phyloP scores from a whole-genome alignment of 2,888 invertebrate species.

The Metacarcinus magister region DNA sequence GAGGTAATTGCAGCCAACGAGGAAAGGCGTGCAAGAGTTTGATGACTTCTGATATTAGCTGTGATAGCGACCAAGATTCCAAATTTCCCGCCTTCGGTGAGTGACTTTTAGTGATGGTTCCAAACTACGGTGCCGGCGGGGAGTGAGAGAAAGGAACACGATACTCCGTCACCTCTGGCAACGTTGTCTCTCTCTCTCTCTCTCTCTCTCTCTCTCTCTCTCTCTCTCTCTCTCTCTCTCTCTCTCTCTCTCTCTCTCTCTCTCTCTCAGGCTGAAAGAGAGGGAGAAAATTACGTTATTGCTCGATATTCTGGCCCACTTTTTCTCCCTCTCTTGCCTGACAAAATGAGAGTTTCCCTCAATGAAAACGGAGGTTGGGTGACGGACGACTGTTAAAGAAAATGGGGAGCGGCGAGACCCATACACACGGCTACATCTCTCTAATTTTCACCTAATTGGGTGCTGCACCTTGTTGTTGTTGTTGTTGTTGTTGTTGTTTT shows the following conservation, averaged over 20 bases:
- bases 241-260: slow-evolving; percentile 48
- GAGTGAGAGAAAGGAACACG: neutral
- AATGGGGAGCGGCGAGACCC: neutral
- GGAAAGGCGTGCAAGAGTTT: slow-evolving; percentile 76
- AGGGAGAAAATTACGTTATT: slow-evolving; percentile 47
- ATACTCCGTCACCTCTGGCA: slow-evolving; percentile 11
- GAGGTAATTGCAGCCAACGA: slow-evolving; percentile 78
- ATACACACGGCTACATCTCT: slow-evolving; percentile 17
- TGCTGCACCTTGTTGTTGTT: slow-evolving; percentile 64
- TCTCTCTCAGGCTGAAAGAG: slow-evolving; percentile 23
- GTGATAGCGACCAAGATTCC: slow-evolving; percentile 75
- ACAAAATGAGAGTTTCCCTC: slow-evolving; percentile 51
- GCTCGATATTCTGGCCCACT: slow-evolving; percentile 50
- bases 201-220: slow-evolving; percentile 23
- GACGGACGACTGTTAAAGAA: neutral
- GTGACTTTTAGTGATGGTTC: slow-evolving; percentile 74
- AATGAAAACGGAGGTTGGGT: neutral
- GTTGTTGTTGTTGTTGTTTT: neutral
- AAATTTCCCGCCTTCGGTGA: slow-evolving; percentile 65
- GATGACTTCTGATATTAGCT: slow-evolving; percentile 80
- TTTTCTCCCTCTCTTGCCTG: slow-evolving; percentile 37
- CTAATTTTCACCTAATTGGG: slow-evolving; percentile 76
- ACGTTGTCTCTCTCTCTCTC: no score
- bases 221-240: slow-evolving; percentile 8
- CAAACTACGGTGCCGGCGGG: neutral